Conservation (phyloP, 2,888 invertebrate genomes). For the Folsomia manolachei region DNA sequence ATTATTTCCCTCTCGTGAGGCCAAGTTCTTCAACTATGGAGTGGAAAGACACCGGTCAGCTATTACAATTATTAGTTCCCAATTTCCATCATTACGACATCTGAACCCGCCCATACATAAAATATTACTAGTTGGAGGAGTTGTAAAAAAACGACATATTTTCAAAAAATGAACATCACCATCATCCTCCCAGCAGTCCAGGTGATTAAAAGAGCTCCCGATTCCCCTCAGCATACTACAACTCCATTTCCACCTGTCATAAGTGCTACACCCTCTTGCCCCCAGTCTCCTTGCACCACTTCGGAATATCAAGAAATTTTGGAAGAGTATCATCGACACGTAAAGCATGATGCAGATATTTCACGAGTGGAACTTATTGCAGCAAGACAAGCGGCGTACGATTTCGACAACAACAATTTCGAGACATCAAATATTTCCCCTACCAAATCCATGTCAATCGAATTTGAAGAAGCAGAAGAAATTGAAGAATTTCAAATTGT, state of each 20-base stretch:
- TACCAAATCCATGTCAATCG: neutral
- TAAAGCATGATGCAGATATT: neutral
- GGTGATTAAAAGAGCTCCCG: slow-evolving; percentile 24
- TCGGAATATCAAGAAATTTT: slow-evolving; percentile 34
- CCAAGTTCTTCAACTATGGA: neutral
- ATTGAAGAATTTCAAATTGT: neutral
- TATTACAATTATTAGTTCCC: slow-evolving; percentile 1
- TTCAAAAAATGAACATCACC: slow-evolving; percentile 50
- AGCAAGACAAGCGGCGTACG: slow-evolving; percentile 35
- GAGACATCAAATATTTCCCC: neutral
- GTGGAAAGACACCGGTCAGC: slow-evolving; percentile 16
- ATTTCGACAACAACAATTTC: slow-evolving; percentile 16
- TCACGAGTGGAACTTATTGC: slow-evolving; percentile 17
- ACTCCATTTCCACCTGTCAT: slow-evolving; percentile 49
- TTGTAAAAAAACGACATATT: too few relatives aligned
- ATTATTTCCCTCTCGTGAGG: neutral
- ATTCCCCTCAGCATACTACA: slow-evolving; percentile 49
- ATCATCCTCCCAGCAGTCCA: slow-evolving; percentile 51
- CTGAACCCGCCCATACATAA: neutral
- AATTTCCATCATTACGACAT: neutral
- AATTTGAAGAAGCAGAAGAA: neutral
- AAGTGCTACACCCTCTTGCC: slow-evolving; percentile 47
- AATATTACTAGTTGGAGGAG: too few relatives aligned
- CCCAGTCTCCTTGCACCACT: slow-evolving; percentile 20
- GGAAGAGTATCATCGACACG: slow-evolving; percentile 31